Conservation (phyloP, 2,113 vertebrate species). For the Nerophis ophidion region DNA sequence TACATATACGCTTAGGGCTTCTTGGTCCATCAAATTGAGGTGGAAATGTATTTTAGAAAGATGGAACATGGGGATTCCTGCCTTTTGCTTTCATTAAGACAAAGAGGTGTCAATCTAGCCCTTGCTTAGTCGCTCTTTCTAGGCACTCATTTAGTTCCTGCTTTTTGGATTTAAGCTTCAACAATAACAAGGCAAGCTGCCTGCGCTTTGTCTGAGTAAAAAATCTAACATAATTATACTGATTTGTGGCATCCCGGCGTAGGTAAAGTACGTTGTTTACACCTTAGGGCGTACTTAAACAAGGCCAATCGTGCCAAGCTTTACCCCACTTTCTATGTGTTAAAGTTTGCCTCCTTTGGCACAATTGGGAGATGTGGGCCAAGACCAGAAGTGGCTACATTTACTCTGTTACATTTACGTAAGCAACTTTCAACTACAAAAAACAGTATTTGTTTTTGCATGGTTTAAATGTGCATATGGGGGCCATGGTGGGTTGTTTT, state of each 20-base stretch:
- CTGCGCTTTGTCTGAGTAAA: slow-evolving; percentile 14
- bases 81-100: background rate
- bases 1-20: slow-evolving; percentile 14
- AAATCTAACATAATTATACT: slow-evolving; percentile 28
- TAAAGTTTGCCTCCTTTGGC: no score
- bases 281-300: no score
- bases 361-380: background rate
- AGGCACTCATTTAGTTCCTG: slow-evolving; percentile 38
- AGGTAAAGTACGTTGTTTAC: no score
- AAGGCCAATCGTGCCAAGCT: no score
- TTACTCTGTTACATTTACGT: no score
- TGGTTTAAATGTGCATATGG: no score
- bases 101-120: slow-evolving; percentile 11
- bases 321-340: no score
- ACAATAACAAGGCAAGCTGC: slow-evolving; percentile 48
- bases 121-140: slow-evolving; percentile 42
- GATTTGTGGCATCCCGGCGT: slow-evolving; percentile 47
- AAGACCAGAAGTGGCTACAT: no score
- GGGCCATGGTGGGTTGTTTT: no score
- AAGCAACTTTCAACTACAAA: no score
- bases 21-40: slow-evolving; percentile 21
- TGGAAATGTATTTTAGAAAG: slow-evolving; percentile 13
- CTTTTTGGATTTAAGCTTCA: slow-evolving; percentile 48
- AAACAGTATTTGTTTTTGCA: no score
- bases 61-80: slow-evolving; percentile 1